Conservation (phyloP, 2,888 invertebrate genomes). For the Caenorhabditis drosophilae region DNA sequence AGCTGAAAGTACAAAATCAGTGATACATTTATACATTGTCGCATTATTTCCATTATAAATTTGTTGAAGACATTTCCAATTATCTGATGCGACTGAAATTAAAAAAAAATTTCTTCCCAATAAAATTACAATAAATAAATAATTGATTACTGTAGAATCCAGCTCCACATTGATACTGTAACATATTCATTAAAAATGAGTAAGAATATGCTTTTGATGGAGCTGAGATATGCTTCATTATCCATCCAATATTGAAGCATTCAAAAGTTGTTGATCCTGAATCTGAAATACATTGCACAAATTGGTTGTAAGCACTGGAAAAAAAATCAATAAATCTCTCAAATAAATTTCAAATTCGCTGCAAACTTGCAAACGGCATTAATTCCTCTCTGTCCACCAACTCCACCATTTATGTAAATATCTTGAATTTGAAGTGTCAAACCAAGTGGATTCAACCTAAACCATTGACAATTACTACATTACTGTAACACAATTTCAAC, state of each 20-base stretch:
- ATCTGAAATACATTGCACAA: constrained; percentile 40
- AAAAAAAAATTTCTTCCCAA: neutral
- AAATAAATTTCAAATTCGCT: neutral
- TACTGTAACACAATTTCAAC: too few species aligned
- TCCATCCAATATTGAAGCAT: constrained; percentile 38
- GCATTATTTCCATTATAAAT: constrained; percentile 42
- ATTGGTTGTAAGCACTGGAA: constrained; percentile 42
- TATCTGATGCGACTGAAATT: constrained; percentile 46
- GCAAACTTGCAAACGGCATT: constrained; percentile 51
- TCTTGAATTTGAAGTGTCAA: constrained; percentile 44
- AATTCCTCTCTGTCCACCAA: constrained; percentile 27
- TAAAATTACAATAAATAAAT: neutral
- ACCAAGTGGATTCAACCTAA: constrained; percentile 43
- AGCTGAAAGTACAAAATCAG: constrained; percentile 35
- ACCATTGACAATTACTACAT: neutral
- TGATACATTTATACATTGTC: constrained; percentile 39
- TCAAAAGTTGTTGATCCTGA: constrained; percentile 31
- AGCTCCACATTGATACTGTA: constrained; percentile 50
- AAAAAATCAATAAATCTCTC: neutral
- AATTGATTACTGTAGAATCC: constrained; percentile 43
- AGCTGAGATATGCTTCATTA: constrained; percentile 10
- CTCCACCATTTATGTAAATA: constrained; percentile 42
- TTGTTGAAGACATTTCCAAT: constrained; percentile 46
- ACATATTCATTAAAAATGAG: constrained; percentile 44
- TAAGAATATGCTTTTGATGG: constrained; percentile 46